A percentile compares a stretch with the other conserved stretches of the same genome.
These are phyloP conservation scores for Neuroscelio doddi DNA, from an alignment of 2,888 invertebrate species.

Conservation along the genomic window DNA sequence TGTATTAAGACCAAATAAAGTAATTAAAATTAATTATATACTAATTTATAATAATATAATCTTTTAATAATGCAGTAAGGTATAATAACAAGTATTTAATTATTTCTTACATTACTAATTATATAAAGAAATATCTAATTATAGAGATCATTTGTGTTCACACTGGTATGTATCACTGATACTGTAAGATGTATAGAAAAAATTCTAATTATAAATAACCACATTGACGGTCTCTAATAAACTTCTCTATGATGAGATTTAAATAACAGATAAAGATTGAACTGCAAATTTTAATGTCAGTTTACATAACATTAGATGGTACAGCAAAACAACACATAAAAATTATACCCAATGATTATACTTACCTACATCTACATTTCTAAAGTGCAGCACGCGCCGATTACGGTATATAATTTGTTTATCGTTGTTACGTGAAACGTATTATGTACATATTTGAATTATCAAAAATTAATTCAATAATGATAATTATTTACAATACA, in stretches of 20 bases:
- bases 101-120: not conserved
- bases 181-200: not conserved
- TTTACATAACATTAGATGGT: not conserved
- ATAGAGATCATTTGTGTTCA: not conserved
- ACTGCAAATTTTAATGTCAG: not conserved
- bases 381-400: constrained; percentile 16
- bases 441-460: no score
- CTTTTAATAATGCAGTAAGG: no score
- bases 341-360: no score
- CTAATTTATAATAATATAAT: no score
- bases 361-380: constrained; percentile 9
- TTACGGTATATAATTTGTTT: constrained; percentile 6
- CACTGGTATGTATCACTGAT: not conserved
- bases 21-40: no score
- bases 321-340: not conserved
- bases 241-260: not conserved
- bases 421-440: constrained; percentile 9
- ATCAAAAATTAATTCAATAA: no score
- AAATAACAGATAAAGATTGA: not conserved
- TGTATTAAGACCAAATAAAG: no score
- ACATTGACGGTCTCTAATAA: not conserved
- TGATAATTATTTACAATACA: no score
- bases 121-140: constrained; percentile 5
- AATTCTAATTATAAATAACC: not conserved
- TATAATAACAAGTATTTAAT: no score